These are phyloP conservation scores for Upupa epops DNA, from an alignment of 2,113 vertebrate species.

Conservation along the genomic window DNA sequence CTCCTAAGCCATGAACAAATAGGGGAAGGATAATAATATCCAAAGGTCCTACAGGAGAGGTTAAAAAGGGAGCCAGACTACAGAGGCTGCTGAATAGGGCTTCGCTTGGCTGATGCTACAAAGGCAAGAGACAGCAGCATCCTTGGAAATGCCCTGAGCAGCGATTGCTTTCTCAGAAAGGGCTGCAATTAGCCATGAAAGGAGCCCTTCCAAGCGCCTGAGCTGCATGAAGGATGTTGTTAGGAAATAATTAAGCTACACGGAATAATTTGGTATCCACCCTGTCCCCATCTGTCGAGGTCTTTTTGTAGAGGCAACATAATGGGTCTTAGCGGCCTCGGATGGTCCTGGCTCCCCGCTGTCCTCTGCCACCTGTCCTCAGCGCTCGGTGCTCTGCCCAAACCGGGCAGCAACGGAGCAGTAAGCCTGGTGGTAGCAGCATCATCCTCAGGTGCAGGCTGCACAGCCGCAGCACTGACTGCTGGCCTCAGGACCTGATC, in stretches of 20 bases:
- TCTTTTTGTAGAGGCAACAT: background rate
- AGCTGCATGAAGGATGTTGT: conserved; percentile 33
- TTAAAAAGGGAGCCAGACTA: conserved; percentile 34
- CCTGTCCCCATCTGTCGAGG: background rate
- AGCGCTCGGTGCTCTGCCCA: background rate
- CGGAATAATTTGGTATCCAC: background rate
- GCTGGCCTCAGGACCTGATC: background rate
- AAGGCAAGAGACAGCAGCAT: conserved; percentile 36
- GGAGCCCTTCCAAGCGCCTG: background rate
- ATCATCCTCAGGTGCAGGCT: background rate
- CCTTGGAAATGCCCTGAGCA: conserved; percentile 40
- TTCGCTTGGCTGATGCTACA: conserved; percentile 45
- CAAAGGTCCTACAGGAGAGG: conserved; percentile 25
- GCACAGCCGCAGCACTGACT: background rate
- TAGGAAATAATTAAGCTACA: conserved; percentile 35
- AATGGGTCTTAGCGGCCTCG: background rate
- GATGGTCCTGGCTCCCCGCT: background rate
- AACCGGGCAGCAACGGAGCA: background rate
- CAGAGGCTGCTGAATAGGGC: background rate
- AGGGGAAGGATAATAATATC: conserved; percentile 36
- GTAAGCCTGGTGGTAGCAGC: background rate
- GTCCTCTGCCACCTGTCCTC: background rate
- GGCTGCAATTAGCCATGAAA: conserved; percentile 50
- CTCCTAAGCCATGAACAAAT: conserved; percentile 30
- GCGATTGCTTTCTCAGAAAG: conserved; percentile 43